Evolutionary conservation across 2,797 vertebrate genomes (phyloP), one percentile per base, ranked within the genome.

Genomic region (Propithecus deckenii): DNA sequence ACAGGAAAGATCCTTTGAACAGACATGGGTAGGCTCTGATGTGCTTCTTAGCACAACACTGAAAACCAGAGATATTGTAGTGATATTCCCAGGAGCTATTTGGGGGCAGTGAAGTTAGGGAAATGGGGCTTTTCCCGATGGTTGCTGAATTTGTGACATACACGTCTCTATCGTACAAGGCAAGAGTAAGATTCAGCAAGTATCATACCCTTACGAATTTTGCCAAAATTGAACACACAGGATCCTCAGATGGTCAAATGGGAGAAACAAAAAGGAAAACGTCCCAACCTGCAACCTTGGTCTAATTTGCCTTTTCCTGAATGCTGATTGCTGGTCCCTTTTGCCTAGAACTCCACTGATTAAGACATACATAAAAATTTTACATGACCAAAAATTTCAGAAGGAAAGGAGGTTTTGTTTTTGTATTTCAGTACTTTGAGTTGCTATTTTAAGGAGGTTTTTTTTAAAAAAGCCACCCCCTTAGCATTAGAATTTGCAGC

Each of bases 401-500:
- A 59, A 63, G 32, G 25, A 76, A 76, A 83, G 23, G 9, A 48
- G 10, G 41, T 83, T 65, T 65, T 65, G 61, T 17, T 65, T 18
- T 65, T 65, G 30, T 63, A 25, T 63, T 63, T 63, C 61, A n/a
- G 63, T 65, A n/a, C 32, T 65, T 65, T 8, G 14, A n/a, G 57
- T 65, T 65, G 63, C 30, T n/a, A 8, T 65, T 65, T 65, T 65
- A 65, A 65, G 14, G 32, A 65, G 15, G 14, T 48, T 30, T 48
- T 46, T 94, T 69, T 59, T 14, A 8, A 48, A 61, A 61, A 65
- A 65, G 1, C 22, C n/a, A 63, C 25, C 3, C 41, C 8, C 15
- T 94, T 74, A 55, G n/a, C 28, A 41, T 55, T 81, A 88, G 87
- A 87, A 86, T 76, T 67, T 25, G 15, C 71, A 90, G 65, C 20